Evolutionary conservation across 2,888 invertebrate species (phyloP).

Genomic region (Eulithis testata): DNA sequence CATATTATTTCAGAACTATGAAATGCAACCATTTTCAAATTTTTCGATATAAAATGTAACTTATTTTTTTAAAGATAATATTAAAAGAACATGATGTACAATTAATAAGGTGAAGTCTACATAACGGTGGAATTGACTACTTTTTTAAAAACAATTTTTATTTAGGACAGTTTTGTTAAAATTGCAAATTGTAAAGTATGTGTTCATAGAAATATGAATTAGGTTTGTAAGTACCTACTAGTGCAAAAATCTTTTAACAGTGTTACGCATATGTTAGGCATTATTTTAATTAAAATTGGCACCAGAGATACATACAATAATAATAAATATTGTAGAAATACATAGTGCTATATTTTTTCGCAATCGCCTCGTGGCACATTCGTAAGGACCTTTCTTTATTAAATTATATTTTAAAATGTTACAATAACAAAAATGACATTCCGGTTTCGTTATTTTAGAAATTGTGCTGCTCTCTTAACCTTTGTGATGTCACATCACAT

Average conservation of each 20-base stretch:
- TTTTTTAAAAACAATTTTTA: background rate
- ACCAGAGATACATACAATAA: constrained; percentile 28
- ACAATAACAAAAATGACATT: background rate
- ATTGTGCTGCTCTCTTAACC: too few species aligned
- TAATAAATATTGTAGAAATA: background rate
- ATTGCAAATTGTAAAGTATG: too few species aligned
- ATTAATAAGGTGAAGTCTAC: constrained; percentile 17
- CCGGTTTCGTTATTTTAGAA: too few species aligned
- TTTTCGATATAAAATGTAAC: too few species aligned
- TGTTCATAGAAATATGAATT: background rate
- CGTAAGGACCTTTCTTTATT: background rate
- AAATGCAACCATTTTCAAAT: too few species aligned
- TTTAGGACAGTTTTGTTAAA: background rate
- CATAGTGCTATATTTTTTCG: background rate
- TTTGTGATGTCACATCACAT: too few species aligned
- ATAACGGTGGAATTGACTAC: constrained; percentile 16
- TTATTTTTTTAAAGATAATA: background rate
- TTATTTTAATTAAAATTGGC: constrained; percentile 36
- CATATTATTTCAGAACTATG: too few species aligned
- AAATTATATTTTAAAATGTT: background rate
- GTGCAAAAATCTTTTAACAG: constrained; percentile 32
- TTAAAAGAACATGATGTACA: constrained; percentile 17
- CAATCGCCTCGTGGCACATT: constrained; percentile 13
- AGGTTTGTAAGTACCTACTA: background rate
- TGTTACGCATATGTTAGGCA: constrained; percentile 20